Conservation (phyloP, 2,113 vertebrate species). For the Chloropsis hardwickii region DNA sequence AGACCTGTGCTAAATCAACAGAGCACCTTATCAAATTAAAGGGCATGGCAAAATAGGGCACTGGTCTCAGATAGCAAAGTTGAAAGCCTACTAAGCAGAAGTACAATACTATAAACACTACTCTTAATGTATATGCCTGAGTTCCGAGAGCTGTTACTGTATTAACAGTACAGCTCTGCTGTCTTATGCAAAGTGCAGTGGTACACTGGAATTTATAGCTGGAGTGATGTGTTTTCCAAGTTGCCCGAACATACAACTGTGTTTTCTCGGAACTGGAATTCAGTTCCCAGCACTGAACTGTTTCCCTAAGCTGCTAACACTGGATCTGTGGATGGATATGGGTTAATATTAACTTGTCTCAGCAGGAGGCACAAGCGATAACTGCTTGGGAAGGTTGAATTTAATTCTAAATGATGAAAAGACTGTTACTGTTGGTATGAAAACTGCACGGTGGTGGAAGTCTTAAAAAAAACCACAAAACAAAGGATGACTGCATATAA, state of each 20-base stretch:
- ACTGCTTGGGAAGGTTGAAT: not conserved
- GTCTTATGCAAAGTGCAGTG: not conserved
- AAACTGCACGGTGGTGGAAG: not conserved
- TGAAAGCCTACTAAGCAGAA: not conserved
- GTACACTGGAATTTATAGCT: not conserved
- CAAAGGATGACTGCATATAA: not conserved
- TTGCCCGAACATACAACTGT: not conserved
- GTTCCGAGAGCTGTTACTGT: not conserved
- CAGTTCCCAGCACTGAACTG: not conserved
- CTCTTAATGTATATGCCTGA: not conserved
- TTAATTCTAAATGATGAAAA: not conserved
- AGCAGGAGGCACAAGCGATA: not conserved
- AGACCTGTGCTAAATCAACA: not conserved
- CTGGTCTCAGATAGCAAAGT: not conserved
- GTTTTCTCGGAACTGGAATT: not conserved
- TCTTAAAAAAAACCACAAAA: not conserved
- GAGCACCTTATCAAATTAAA: not conserved
- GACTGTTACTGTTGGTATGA: not conserved
- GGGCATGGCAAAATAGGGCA: not conserved
- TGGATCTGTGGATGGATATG: not conserved
- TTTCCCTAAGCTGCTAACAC: not conserved
- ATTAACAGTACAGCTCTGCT: not conserved
- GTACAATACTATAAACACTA: not conserved
- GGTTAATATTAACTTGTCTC: not conserved
- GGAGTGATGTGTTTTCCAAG: not conserved